These are phyloP conservation scores for Elysia chlorotica DNA, from an alignment of 1,140 invertebrate species.

Conservation along the genomic window DNA sequence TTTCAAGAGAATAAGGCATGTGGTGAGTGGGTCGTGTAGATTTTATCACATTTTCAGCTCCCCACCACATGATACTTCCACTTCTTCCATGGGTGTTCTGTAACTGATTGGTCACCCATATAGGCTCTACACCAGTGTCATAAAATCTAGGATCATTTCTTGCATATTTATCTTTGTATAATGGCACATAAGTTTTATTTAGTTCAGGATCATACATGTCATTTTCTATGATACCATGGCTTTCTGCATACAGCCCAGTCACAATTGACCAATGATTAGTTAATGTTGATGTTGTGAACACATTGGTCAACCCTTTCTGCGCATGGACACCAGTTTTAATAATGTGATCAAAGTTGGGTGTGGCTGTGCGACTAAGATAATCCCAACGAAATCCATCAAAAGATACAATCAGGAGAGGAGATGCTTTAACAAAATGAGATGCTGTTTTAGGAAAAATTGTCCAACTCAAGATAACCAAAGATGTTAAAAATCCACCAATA, in stretches of 20 bases:
- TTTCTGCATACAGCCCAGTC: slow-evolving; percentile 77
- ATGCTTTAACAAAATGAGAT: background rate
- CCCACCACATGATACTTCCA: slow-evolving; percentile 34
- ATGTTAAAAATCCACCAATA: too few species aligned
- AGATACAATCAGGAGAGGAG: slow-evolving; percentile 45
- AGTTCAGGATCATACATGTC: slow-evolving; percentile 68
- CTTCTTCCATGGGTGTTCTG: slow-evolving; percentile 12
- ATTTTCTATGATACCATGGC: slow-evolving; percentile 78
- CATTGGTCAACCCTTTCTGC: slow-evolving; percentile 57
- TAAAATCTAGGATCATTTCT: slow-evolving; percentile 14
- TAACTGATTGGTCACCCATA: slow-evolving; percentile 11
- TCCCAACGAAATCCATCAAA: slow-evolving; percentile 64
- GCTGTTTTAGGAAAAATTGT: background rate
- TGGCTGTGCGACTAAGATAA: slow-evolving; percentile 45
- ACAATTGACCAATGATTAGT: slow-evolving; percentile 80
- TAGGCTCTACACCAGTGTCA: slow-evolving; percentile 6
- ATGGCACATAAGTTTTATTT: slow-evolving; percentile 56
- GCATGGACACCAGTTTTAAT: slow-evolving; percentile 50
- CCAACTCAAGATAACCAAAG: too few species aligned
- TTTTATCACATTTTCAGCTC: slow-evolving; percentile 33
- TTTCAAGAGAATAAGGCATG: slow-evolving; percentile 13
- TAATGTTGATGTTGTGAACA: slow-evolving; percentile 78
- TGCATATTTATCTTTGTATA: slow-evolving; percentile 5
- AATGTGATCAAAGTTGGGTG: slow-evolving; percentile 55
- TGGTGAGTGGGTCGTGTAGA: slow-evolving; percentile 33